phyloP scores from a whole-genome alignment of 2,797 vertebrate species.

The Paguma larvata region DNA sequence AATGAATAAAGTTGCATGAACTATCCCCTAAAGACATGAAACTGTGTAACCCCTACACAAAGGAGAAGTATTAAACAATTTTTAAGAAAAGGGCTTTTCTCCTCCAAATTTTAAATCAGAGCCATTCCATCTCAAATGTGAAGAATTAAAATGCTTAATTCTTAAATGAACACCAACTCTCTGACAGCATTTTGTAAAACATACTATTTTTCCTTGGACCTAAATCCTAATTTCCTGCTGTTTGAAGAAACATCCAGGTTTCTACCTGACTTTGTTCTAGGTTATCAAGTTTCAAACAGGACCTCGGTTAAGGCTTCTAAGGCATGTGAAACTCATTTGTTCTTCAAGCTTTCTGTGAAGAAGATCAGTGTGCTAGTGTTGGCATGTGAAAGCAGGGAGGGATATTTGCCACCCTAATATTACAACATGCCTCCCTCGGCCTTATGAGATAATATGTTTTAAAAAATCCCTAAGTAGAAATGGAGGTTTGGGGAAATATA shows the following conservation, averaged over 20 bases:
- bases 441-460: constrained; percentile 42
- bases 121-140: constrained; percentile 6
- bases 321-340: not conserved
- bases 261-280: not conserved
- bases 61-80: not conserved
- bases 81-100: not conserved
- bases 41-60: not conserved
- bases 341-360: not conserved
- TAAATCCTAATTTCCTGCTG: not conserved
- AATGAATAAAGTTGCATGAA: not conserved
- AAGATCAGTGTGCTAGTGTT: constrained; percentile 1
- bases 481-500: constrained; percentile 65
- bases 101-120: constrained; percentile 39
- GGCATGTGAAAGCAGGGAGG: not conserved
- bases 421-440: not conserved
- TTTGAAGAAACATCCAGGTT: constrained; percentile 9
- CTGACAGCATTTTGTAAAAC: not conserved
- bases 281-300: not conserved
- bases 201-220: not conserved
- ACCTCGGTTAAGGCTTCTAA: not conserved
- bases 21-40: not conserved
- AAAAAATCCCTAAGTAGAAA: constrained; percentile 6
- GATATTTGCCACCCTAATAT: not conserved
- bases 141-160: constrained; percentile 16
- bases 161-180: not conserved